phyloP scores from a whole-genome alignment of 2,113 vertebrate genomes.

The Pampusana beccarii region DNA sequence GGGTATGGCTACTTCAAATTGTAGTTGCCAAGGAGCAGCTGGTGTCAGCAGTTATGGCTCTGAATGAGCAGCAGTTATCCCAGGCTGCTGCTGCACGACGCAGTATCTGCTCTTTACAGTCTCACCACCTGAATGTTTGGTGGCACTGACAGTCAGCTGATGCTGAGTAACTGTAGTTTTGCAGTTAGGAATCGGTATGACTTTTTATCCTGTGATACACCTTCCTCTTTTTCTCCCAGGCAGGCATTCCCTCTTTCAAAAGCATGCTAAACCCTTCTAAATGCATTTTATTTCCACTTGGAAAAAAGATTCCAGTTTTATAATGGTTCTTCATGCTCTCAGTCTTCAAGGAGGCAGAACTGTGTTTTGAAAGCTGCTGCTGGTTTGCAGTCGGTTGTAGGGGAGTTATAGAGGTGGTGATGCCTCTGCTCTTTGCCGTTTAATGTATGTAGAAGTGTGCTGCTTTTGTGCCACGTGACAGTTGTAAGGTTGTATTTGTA shows the following conservation, averaged over 20 bases:
- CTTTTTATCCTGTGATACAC: neutral
- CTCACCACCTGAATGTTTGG: neutral
- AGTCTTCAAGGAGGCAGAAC: neutral
- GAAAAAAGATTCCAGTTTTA: neutral
- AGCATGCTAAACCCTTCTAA: neutral
- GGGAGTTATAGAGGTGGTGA: neutral
- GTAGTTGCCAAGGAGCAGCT: neutral
- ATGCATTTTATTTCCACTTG: neutral
- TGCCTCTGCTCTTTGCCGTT: neutral
- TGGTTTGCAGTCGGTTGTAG: neutral
- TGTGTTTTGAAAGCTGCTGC: neutral
- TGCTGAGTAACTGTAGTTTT: neutral
- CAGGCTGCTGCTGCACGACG: neutral
- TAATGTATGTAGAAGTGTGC: fast-evolving
- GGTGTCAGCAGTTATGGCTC: neutral
- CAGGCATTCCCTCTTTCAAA: neutral
- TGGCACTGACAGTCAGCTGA: neutral
- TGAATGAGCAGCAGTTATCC: neutral
- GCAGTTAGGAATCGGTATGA: neutral
- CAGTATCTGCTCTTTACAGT: neutral
- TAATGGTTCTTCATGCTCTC: neutral
- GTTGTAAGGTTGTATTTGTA: neutral
- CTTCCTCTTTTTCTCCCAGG: neutral
- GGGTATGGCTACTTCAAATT: neutral
- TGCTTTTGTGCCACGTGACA: fast-evolving